Base-by-base conservation (phyloP, 1,140 invertebrate species). In the Lepidurus apus region DNA sequence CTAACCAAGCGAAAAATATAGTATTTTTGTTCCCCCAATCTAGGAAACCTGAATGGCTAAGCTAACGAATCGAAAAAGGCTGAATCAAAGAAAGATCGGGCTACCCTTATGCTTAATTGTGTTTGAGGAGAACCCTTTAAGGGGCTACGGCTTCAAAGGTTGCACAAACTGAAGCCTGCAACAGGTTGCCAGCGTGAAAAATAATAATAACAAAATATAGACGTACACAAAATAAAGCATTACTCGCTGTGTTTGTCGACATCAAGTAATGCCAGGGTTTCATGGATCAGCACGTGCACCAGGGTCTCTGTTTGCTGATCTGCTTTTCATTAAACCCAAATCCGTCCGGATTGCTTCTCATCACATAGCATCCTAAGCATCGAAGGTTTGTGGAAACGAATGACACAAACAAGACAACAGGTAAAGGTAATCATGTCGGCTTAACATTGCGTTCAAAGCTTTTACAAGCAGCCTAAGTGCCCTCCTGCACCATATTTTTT, bases 291-390 rank as follows among this genome's bases (percentile, higher is more conserved):
- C 53, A 65, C 53, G 53, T 21, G 8, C 53, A 13, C 21, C 21
- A 13, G 17, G 53, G 21, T 65, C 53, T 65, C 21, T 65, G 53
- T 65, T 65, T 65, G 53, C 53, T 65, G 53, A 65, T 65, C 53
- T 65, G 53, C 53, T 65, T 65, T 65, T 65, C 53, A 65, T 65
- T 21, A 65, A 65, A 65, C 53, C 53, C 45, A 65, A 65, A 65
- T 65, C 53, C 53, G 13, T n/a, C 17, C 17, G 53, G 53, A 65
- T 65, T 65, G 53, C 53, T 65, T 65, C 21, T 65, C 53, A 65
- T 65, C 53, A 21, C 53, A 21, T 5, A 65, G 53, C 53, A 65
- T 65, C 21, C 21, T 13, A 65, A 11, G 21, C 13, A 17, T 7
- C 53, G 21, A 65, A 65, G 17, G 17, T 65, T 65, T 21, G 13